Percentiles rank a stretch among this genome's conserved stretches.
Conservation (phyloP, 2,113 vertebrate species). For the Turdus rufiventris region DNA sequence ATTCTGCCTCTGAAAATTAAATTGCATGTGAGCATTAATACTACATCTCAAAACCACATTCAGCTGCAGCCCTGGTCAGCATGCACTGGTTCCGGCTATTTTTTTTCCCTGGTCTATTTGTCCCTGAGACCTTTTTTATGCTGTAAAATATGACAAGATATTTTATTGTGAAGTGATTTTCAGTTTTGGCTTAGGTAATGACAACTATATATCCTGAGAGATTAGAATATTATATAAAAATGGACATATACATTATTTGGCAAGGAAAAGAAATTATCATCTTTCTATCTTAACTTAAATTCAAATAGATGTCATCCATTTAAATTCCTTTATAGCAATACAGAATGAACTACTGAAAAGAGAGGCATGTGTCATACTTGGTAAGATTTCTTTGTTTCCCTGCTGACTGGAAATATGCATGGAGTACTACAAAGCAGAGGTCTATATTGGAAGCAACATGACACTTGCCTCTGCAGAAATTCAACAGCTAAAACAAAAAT, state of each 20-base stretch:
- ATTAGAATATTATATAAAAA: background rate
- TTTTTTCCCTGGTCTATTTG: background rate
- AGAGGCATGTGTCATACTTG: background rate
- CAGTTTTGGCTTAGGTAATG: background rate
- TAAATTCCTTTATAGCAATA: background rate
- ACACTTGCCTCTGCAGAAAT: background rate
- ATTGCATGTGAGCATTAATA: background rate
- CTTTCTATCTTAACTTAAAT: background rate
- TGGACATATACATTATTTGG: background rate
- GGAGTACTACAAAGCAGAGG: background rate
- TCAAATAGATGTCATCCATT: background rate
- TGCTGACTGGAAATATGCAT: background rate
- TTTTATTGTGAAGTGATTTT: background rate
- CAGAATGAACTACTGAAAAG: background rate
- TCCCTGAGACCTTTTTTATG: background rate
- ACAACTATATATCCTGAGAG: background rate
- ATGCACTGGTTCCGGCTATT: background rate
- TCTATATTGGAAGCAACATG: background rate
- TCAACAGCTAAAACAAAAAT: slow-evolving; percentile 1
- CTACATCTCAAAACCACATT: background rate
- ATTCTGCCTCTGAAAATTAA: slow-evolving; percentile 3
- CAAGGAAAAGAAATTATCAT: background rate
- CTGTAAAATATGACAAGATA: background rate
- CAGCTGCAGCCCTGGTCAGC: background rate
- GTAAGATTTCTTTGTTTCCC: background rate